These are phyloP conservation scores for Silurus lanzhouensis DNA, from an alignment of 2,797 vertebrate genomes.

Conservation along the genomic window DNA sequence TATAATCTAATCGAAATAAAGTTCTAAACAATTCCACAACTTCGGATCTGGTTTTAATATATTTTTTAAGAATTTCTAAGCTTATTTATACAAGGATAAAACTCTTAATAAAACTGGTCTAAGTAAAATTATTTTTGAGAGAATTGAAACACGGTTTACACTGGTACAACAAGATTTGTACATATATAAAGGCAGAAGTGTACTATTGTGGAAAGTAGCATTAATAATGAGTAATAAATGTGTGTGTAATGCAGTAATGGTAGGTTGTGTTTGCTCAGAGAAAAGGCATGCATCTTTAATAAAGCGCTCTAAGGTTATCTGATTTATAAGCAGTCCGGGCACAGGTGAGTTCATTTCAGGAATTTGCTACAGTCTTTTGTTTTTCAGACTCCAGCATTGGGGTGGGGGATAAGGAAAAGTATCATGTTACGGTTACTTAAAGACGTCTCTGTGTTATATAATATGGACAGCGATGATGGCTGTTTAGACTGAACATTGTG, in stretches of 20 bases:
- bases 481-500: background rate
- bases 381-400: background rate
- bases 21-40: background rate
- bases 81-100: too few relatives aligned
- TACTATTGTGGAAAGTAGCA: background rate
- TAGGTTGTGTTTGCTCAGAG: background rate
- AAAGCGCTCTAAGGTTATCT: background rate
- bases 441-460: background rate
- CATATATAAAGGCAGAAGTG: background rate
- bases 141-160: background rate
- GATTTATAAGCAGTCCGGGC: background rate
- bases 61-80: background rate
- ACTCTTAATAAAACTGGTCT: background rate
- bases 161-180: background rate
- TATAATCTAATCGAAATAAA: background rate
- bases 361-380: background rate
- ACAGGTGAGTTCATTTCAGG: conserved; percentile 16
- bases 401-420: background rate
- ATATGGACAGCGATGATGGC: background rate
- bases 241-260: background rate
- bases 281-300: conserved; percentile 1
- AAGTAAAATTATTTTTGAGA: background rate
- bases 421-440: background rate
- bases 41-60: background rate
- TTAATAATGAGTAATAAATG: background rate